A percentile compares a stretch with the other conserved stretches of the same genome.
Conservation (phyloP, 2,888 invertebrate genomes). For the Stegophylla sp. region DNA sequence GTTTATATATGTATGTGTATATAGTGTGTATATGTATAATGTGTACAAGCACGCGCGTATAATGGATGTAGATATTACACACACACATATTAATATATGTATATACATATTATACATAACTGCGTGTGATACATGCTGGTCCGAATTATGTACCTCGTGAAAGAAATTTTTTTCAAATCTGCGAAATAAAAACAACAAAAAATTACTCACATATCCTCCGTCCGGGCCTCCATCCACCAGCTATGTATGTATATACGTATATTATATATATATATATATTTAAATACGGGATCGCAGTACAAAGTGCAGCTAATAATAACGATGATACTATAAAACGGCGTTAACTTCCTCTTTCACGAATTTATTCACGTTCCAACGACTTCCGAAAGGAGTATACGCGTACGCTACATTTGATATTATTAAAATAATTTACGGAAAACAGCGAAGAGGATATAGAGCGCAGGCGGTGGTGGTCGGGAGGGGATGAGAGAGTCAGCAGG, state of each 20-base stretch:
- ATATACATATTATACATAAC: not conserved
- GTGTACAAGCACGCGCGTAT: not conserved
- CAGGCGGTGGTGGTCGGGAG: not conserved
- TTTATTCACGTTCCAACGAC: constrained; percentile 58
- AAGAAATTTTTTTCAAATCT: not conserved
- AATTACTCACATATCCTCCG: not conserved
- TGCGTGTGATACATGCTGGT: not conserved
- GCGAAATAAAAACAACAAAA: not conserved
- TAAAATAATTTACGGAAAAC: constrained; percentile 59
- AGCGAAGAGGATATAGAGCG: not conserved
- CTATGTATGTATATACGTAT: not conserved
- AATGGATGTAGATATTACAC: not conserved
- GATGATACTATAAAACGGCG: constrained; percentile 53
- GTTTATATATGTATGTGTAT: not conserved
- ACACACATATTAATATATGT: not conserved
- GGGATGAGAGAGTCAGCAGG: constrained; percentile 9
- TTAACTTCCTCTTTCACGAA: constrained; percentile 58
- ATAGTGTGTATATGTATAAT: constrained; percentile 5
- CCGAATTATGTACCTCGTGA: not conserved
- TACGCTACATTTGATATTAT: constrained; percentile 57
- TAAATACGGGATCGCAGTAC: not conserved
- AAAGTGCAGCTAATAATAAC: constrained; percentile 51
- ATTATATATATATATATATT: not conserved
- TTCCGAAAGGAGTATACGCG: constrained; percentile 54
- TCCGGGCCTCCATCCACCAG: not conserved